Percentiles rank a stretch among this genome's conserved stretches.
phyloP scores from a whole-genome alignment of 2,888 invertebrate species.

The Xestia sexstrigata region DNA sequence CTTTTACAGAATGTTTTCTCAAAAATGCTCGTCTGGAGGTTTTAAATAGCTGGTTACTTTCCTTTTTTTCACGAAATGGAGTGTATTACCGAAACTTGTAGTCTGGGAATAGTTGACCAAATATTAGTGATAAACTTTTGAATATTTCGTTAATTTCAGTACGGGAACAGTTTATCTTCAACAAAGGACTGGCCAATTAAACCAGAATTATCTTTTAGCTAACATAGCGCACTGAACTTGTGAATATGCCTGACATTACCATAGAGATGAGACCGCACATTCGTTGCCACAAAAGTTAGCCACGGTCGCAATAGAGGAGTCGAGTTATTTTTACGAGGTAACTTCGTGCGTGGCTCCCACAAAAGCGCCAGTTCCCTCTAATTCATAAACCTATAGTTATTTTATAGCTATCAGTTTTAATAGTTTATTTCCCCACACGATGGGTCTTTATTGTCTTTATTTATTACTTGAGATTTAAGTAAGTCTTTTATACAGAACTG shows the following conservation, averaged over 20 bases:
- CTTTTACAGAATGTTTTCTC: constrained; percentile 16
- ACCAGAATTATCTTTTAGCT: constrained; percentile 42
- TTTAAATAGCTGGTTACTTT: constrained; percentile 34
- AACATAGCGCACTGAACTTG: constrained; percentile 37
- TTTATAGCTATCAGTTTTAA: constrained; percentile 42
- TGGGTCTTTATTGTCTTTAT: constrained; percentile 16
- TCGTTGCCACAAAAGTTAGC: constrained; percentile 58
- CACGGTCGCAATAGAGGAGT: constrained; percentile 48
- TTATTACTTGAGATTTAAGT: constrained; percentile 11
- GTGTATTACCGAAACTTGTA: constrained; percentile 2
- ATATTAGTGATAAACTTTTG: constrained; percentile 8
- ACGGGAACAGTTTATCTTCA: background rate
- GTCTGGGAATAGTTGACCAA: background rate
- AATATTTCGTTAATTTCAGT: background rate
- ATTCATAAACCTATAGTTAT: constrained; percentile 50
- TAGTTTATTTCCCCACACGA: constrained; percentile 36
- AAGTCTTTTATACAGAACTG: constrained; percentile 1
- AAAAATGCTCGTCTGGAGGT: constrained; percentile 3
- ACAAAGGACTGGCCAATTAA: constrained; percentile 45
- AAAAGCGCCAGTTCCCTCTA: constrained; percentile 40
- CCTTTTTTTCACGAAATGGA: constrained; percentile 8
- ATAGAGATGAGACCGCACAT: constrained; percentile 61
- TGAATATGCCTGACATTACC: constrained; percentile 57
- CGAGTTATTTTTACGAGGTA: constrained; percentile 64
- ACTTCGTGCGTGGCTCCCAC: constrained; percentile 51